Percentiles rank a stretch among this genome's conserved stretches.
Evolutionary conservation across 1,140 invertebrate genomes (phyloP).

Genomic region (Panagrolaimus sp.): DNA sequence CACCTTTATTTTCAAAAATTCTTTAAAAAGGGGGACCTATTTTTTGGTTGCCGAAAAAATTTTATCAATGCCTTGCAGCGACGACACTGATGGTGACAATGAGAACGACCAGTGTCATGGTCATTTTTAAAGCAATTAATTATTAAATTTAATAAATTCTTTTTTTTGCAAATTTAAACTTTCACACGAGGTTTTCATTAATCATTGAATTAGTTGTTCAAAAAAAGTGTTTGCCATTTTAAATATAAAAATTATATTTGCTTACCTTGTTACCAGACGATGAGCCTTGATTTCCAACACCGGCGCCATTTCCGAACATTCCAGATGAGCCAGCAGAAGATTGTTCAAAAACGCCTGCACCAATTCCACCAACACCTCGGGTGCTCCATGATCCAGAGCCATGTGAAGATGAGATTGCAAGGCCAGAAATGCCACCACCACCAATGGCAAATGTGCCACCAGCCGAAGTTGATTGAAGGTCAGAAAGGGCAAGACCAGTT

Average conservation of each 20-base stretch:
- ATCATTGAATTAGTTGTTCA: not conserved
- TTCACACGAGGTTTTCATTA: not conserved
- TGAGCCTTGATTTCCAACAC: not conserved
- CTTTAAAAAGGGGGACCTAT: no score
- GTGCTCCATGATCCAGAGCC: constrained; percentile 44
- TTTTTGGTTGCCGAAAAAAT: no score
- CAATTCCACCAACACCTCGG: constrained; percentile 41
- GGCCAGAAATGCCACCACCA: constrained; percentile 34
- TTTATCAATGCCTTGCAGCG: no score
- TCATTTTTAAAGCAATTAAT: not conserved
- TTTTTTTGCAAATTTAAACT: not conserved
- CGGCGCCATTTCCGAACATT: constrained; percentile 13
- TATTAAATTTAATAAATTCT: not conserved
- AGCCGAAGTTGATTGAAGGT: constrained; percentile 42
- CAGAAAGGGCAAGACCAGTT: constrained; percentile 47
- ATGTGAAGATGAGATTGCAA: constrained; percentile 20
- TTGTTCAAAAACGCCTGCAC: constrained; percentile 28
- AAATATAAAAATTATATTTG: no score
- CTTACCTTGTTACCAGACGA: no score
- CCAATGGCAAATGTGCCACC: constrained; percentile 37
- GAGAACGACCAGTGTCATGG: no score
- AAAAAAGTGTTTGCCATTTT: not conserved
- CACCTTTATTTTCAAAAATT: no score
- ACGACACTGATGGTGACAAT: no score
- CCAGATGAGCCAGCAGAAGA: not conserved